Evolutionary conservation across 2,888 invertebrate species (phyloP).

Genomic region (Eupithecia subumbrata): DNA sequence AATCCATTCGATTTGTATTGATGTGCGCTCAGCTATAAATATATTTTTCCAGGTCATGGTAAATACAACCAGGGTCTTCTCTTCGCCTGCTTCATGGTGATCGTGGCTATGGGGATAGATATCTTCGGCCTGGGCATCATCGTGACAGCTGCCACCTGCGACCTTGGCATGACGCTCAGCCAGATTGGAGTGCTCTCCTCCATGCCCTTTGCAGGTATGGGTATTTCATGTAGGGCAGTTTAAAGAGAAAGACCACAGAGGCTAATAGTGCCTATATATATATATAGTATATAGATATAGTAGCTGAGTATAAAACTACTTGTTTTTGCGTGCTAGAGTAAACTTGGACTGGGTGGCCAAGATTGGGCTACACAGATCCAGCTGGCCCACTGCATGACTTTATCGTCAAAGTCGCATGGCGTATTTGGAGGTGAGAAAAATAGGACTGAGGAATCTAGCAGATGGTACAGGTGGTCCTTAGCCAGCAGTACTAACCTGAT

Average conservation of each 20-base stretch:
- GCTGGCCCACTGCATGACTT: too few species aligned
- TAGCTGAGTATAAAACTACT: not conserved
- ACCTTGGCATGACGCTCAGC: conserved; percentile 73
- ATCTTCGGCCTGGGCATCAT: conserved; percentile 83
- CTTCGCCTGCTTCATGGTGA: conserved; percentile 76
- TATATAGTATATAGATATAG: too few species aligned
- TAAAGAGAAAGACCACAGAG: not conserved
- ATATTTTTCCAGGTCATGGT: conserved; percentile 65
- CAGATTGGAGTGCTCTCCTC: conserved; percentile 81
- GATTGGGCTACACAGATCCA: not conserved
- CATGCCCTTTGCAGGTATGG: conserved; percentile 82
- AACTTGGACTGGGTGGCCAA: not conserved
- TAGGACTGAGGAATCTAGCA: not conserved
- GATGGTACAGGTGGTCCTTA: not conserved
- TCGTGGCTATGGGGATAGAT: conserved; percentile 80
- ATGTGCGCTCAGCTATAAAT: not conserved
- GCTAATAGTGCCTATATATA: not conserved
- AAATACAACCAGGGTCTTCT: conserved; percentile 79
- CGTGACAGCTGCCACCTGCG: conserved; percentile 82
- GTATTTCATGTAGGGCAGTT: not conserved
- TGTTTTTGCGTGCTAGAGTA: not conserved
- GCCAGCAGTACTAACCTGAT: not conserved
- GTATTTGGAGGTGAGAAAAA: not conserved
- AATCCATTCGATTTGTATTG: not conserved
- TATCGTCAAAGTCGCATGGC: too few species aligned